A percentile compares a stretch with the other conserved stretches of the same genome.
These are phyloP conservation scores for Cyclophora punctaria DNA, from an alignment of 2,888 invertebrate species.

Conservation along the genomic window DNA sequence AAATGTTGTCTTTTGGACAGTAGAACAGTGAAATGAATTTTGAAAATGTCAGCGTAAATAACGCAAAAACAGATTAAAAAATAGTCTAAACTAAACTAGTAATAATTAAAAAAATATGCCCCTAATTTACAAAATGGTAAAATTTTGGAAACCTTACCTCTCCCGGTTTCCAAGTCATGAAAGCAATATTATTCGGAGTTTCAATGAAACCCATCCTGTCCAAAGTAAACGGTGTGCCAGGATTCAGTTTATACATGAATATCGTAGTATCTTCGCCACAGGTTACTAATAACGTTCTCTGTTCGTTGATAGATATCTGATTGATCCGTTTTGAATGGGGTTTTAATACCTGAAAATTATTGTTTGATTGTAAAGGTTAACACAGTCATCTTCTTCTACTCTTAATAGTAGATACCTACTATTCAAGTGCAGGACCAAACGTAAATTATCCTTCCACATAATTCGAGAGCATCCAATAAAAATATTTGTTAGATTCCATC, in stretches of 20 bases:
- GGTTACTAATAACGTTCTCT: slow-evolving; percentile 77
- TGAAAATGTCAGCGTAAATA: no score
- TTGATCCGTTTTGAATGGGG: slow-evolving; percentile 80
- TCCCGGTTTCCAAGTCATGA: slow-evolving; percentile 79
- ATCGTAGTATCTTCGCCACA: slow-evolving; percentile 80
- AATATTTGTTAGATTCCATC: no score
- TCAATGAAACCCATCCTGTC: slow-evolving; percentile 80
- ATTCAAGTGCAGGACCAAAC: neutral
- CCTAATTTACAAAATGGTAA: neutral
- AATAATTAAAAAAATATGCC: slow-evolving; percentile 1
- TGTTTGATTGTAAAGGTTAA: no score
- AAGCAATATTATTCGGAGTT: slow-evolving; percentile 77
- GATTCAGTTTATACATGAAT: slow-evolving; percentile 76
- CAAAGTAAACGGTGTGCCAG: slow-evolving; percentile 60
- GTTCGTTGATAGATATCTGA: slow-evolving; percentile 75
- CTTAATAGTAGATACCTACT: neutral
- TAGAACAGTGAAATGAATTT: no score
- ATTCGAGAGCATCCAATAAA: neutral
- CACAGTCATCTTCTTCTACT: neutral
- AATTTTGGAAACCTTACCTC: slow-evolving; percentile 39
- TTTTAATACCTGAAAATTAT: slow-evolving; percentile 67
- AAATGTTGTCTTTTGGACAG: no score
- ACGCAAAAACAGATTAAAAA: neutral
- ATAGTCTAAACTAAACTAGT: neutral
- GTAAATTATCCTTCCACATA: neutral